Evolutionary conservation across 2,797 vertebrate genomes (phyloP), one percentile per base, ranked within the genome.

Genomic region (Neopelma chrysocephalum): DNA sequence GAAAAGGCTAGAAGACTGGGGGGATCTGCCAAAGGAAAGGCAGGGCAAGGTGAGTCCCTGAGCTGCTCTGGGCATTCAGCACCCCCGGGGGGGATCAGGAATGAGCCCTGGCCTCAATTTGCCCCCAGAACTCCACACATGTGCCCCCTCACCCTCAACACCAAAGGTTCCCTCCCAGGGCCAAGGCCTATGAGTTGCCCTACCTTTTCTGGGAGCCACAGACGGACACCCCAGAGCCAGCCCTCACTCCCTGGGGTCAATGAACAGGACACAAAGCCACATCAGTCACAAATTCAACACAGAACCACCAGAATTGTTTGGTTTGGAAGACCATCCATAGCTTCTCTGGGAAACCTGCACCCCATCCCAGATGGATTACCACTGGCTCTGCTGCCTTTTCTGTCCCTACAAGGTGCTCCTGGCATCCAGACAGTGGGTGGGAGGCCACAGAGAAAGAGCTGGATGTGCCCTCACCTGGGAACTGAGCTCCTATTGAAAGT

Each of bases 101-200:
- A 71, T 72, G 34, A 34, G 12, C 22, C n/a, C n/a, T 54, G 51
- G 21, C 16, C n/a, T 66, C 23, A 27, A 0, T 36, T 65, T 7
- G 36, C 27, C 15, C 27, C 31, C 1, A 43, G 0, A 34, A 23
- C 9, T 20, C 40, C 50, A 12, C 3, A 0, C 9, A 8, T 0
- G 0, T 81, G 61, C 34, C 26, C 50, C 47, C 27, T 65, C 51
- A 57, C 5, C n/a, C 71, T 23, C 8, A 0, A 19, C 15, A 8
- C 11, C 53, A 32, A 42, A 51, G 42, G 36, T 60, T 82, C 70
- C 48, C 32, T 75, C 18, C 42, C 3, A 22, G 45, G 43, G 36
- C 34, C 27, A 32, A 21, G 31, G n/a, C 48, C 17, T 47, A 31
- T 42, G 54, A 32, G 36, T n/a, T 84, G 29, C 36, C 61, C 42